Evolutionary conservation across 2,797 vertebrate genomes (phyloP).

Genomic region (Helicolenus hilgendorfi): DNA sequence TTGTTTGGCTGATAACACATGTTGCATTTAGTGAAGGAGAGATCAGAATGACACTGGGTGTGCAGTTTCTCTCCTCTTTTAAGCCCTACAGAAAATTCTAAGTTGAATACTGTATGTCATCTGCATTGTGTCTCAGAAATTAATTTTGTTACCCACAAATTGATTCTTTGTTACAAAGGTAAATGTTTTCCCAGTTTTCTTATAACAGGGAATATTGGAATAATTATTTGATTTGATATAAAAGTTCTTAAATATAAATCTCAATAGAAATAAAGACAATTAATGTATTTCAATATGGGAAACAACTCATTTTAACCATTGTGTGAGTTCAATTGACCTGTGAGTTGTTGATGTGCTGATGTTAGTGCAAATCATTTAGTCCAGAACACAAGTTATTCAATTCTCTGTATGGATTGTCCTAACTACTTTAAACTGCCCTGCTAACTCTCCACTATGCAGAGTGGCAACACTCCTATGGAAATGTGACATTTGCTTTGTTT

Average conservation of each 20-base stretch:
- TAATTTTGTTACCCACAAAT: conserved; percentile 16
- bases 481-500: conserved; percentile 90
- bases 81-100: too few species aligned
- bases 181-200: not conserved
- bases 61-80: too few species aligned
- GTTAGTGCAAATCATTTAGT: not conserved
- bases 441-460: conserved; percentile 28
- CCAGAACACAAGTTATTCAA: not conserved
- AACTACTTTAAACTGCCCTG: not conserved
- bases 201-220: not conserved
- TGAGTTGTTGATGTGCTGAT: not conserved
- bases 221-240: not conserved
- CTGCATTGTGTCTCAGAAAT: not conserved
- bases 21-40: too few species aligned
- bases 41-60: too few species aligned
- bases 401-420: not conserved
- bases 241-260: not conserved
- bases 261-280: not conserved
- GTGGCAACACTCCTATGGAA: conserved; percentile 77
- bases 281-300: not conserved
- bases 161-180: not conserved
- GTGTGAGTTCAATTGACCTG: not conserved
- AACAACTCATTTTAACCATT: not conserved
- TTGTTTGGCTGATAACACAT: too few species aligned
- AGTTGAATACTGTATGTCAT: not conserved